A percentile compares a stretch with the other conserved stretches of the same genome.
These are phyloP conservation scores for Cetoscarus ocellatus DNA, from an alignment of 2,797 vertebrate genomes.

Conservation along the genomic window DNA sequence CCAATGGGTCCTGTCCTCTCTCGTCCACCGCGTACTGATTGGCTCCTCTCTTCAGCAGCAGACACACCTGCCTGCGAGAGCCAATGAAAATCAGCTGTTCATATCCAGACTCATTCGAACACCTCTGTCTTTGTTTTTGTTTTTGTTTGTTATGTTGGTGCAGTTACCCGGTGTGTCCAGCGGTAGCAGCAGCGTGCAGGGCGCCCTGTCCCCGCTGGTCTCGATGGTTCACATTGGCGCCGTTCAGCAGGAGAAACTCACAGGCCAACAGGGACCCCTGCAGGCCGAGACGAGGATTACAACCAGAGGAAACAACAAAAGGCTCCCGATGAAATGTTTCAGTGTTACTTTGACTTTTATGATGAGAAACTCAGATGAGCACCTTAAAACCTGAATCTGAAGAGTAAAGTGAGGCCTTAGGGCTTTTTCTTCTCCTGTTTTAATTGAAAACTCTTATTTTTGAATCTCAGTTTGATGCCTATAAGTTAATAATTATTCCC, in stretches of 20 bases:
- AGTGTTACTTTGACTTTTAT: no score
- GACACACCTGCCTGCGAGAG: constrained; percentile 80
- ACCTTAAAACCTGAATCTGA: no score
- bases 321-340: no score
- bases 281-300: not conserved
- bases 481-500: no score
- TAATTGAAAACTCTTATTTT: no score
- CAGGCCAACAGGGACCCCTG: constrained; percentile 83
- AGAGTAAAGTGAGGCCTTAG: no score
- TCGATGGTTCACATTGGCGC: constrained; percentile 81
- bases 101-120: no score
- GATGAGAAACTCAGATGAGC: no score
- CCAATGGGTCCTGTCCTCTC: constrained; percentile 82
- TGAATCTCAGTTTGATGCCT: no score
- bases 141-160: not conserved
- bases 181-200: constrained; percentile 80
- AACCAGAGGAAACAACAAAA: no score
- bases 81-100: constrained; percentile 18
- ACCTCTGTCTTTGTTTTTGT: fast-evolving
- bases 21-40: constrained; percentile 88
- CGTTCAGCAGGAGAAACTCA: constrained; percentile 84
- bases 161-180: constrained; percentile 74
- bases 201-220: constrained; percentile 82
- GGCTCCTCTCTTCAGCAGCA: constrained; percentile 85
- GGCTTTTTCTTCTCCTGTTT: no score